Percentiles rank a stretch among this genome's conserved stretches.
Conservation (phyloP, 2,797 vertebrate species). For the Molossus alvarezi region DNA sequence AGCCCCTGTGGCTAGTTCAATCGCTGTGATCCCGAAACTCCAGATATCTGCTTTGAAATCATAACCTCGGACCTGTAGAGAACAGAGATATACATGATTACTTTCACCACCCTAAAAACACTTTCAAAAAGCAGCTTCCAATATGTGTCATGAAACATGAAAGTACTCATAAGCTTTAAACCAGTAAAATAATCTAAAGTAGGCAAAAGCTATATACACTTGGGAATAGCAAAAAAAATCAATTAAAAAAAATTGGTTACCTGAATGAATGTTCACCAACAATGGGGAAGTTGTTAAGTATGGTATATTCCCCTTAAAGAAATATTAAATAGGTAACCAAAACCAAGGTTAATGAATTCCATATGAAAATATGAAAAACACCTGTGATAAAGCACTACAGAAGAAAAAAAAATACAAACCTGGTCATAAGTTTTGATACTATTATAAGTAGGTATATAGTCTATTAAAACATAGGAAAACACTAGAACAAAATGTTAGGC, state of each 20-base stretch:
- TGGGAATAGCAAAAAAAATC: not conserved
- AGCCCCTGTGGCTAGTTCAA: slow-evolving; percentile 96
- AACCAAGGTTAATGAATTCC: slow-evolving; percentile 54
- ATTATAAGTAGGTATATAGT: not conserved
- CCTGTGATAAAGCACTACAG: slow-evolving; percentile 22
- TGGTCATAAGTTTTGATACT: not conserved
- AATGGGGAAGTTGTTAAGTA: slow-evolving; percentile 3
- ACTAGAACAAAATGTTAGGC: slow-evolving; percentile 11
- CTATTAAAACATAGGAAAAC: not conserved
- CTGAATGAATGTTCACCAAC: not conserved
- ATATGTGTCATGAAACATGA: not conserved
- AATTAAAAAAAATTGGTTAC: not conserved
- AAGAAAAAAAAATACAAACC: slow-evolving; percentile 36
- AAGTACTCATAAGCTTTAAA: not conserved
- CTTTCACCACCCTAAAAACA: not conserved
- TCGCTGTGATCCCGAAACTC: slow-evolving; percentile 99
- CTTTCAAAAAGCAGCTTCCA: slow-evolving; percentile 32
- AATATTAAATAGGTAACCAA: not conserved
- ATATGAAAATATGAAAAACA: slow-evolving; percentile 60
- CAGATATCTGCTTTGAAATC: slow-evolving; percentile 99
- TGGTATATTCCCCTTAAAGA: not conserved
- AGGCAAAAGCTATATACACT: slow-evolving; percentile 33
- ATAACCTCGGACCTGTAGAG: slow-evolving; percentile 95
- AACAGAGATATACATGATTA: slow-evolving; percentile 27
- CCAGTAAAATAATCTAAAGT: not conserved